These are phyloP conservation scores for Madoqua kirkii DNA, from an alignment of 2,113 vertebrate species.

Conservation along the genomic window DNA sequence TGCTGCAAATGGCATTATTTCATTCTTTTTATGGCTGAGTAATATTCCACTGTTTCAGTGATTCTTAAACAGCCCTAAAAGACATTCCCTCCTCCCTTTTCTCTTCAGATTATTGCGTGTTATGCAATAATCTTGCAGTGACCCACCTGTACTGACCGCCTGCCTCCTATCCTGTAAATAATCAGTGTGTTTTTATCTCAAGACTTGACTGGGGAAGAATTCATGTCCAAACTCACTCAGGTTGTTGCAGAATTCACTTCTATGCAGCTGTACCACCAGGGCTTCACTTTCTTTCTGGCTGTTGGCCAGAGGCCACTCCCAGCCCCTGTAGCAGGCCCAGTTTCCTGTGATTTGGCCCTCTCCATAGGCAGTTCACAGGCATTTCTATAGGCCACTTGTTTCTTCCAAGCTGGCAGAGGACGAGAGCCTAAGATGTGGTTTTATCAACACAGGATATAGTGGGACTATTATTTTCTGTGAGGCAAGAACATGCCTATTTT, in stretches of 20 bases:
- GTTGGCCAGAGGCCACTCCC: neutral
- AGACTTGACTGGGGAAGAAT: neutral
- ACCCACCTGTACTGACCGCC: neutral
- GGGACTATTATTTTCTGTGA: neutral
- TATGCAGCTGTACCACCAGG: neutral
- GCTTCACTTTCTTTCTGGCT: neutral
- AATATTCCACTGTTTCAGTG: neutral
- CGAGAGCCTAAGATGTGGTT: neutral
- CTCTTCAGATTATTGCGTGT: neutral
- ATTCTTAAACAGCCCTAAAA: neutral
- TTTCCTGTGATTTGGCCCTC: neutral
- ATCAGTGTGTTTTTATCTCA: constrained; percentile 21
- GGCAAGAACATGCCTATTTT: constrained; percentile 5
- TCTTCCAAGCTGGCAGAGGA: neutral
- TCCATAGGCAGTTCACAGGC: neutral
- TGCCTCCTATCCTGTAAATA: neutral
- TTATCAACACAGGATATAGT: neutral
- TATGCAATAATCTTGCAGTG: neutral
- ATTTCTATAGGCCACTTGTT: neutral
- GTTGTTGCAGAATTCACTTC: neutral
- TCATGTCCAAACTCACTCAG: neutral
- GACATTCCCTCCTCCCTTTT: neutral
- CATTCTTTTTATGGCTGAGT: neutral
- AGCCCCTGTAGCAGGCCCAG: neutral
- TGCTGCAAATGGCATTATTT: neutral